Percentiles rank a stretch among this genome's conserved stretches.
These are phyloP conservation scores for Platycheirus albimanus DNA, from an alignment of 2,888 invertebrate species.

Conservation along the genomic window DNA sequence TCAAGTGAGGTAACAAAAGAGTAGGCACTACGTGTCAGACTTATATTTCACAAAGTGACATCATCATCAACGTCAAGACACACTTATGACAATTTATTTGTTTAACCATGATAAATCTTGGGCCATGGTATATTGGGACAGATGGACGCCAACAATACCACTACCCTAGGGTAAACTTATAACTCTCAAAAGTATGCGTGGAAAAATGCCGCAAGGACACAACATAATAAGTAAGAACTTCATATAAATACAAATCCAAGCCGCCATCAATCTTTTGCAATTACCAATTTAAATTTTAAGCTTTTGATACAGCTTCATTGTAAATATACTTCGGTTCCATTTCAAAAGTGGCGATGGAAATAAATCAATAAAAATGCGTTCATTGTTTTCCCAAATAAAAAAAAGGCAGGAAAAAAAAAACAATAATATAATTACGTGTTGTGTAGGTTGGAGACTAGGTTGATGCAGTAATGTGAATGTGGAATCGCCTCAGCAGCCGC, in stretches of 20 bases:
- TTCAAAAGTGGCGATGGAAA: conserved; percentile 19
- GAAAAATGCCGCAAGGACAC: conserved; percentile 31
- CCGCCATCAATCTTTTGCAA: conserved; percentile 11
- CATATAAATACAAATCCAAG: background rate
- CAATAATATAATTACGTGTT: conserved; percentile 44
- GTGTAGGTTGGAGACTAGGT: conserved; percentile 40
- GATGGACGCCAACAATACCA: conserved; percentile 13
- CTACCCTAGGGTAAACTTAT: background rate
- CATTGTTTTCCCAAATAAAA: conserved; percentile 59
- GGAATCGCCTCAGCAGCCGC: conserved; percentile 13
- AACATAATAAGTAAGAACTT: background rate
- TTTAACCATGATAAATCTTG: conserved; percentile 8
- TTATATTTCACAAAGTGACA: conserved; percentile 19
- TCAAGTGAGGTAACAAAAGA: background rate
- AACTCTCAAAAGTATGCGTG: conserved; percentile 17
- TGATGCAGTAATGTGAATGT: conserved; percentile 33
- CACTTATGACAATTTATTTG: background rate
- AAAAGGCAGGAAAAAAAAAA: conserved; percentile 8
- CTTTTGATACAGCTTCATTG: conserved; percentile 29
- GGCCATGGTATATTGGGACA: background rate
- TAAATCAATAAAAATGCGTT: conserved; percentile 60
- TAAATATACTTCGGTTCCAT: background rate
- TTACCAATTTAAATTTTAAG: conserved; percentile 13
- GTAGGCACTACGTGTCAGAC: background rate
- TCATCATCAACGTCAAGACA: conserved; percentile 2